A percentile compares a stretch with the other conserved stretches of the same genome.
Evolutionary conservation across 1,140 invertebrate species (phyloP).

Genomic region (Scaptomyza hsui): DNA sequence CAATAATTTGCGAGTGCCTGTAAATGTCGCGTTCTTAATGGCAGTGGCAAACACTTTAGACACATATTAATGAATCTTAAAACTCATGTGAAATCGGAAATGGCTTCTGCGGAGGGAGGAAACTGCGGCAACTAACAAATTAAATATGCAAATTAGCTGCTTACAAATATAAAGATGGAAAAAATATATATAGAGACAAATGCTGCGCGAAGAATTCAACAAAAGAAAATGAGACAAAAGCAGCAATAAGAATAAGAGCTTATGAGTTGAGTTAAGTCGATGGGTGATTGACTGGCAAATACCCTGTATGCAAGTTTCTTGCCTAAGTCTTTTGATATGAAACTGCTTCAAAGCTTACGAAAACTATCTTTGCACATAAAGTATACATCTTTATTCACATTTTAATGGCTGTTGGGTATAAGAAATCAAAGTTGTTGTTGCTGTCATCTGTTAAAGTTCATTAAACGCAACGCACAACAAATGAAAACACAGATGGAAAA

Average conservation of each 20-base stretch:
- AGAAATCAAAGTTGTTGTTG: constrained; percentile 69
- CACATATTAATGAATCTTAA: constrained; percentile 35
- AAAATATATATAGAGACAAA: constrained; percentile 26
- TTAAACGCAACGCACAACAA: constrained; percentile 63
- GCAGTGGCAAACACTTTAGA: constrained; percentile 39
- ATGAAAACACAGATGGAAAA: constrained; percentile 10
- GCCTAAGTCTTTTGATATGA: constrained; percentile 52
- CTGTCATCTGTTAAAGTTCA: constrained; percentile 71
- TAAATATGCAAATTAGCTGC: constrained; percentile 72
- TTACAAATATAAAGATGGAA: no score
- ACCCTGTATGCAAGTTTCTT: constrained; percentile 32
- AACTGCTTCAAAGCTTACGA: no score
- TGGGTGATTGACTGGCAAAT: not conserved
- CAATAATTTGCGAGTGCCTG: constrained; percentile 33
- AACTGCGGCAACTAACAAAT: constrained; percentile 48
- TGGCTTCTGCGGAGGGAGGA: constrained; percentile 4
- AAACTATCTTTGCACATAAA: not conserved
- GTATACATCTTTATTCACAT: not conserved
- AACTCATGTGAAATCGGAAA: constrained; percentile 43
- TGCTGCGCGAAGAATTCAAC: constrained; percentile 30
- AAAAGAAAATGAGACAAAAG: constrained; percentile 13
- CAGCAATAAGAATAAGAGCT: constrained; percentile 21
- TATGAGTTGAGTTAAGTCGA: constrained; percentile 1
- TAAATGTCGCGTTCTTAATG: constrained; percentile 32
- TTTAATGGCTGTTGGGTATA: constrained; percentile 11